Conservation (phyloP, 2,113 vertebrate genomes). For the human region GRCh38 chr21:39004501-39005000, state of each 20-base stretch:
- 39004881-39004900: constrained; percentile 74
- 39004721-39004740: neutral
- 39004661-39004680: neutral
- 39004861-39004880: neutral
- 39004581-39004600: fast-evolving
- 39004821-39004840: neutral
- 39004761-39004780: fast-evolving
- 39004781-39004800: fast-evolving
- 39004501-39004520: fast-evolving
- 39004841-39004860: constrained; percentile 28
- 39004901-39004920: constrained; percentile 74
- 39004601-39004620: fast-evolving
- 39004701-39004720: neutral
- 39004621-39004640: too few relatives aligned
- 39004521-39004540: fast-evolving
- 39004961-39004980: neutral
- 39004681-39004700: neutral
- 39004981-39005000: constrained; percentile 4
- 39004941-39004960: constrained; percentile 67
- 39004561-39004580: neutral
- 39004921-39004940: constrained; percentile 24
- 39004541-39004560: fast-evolving
- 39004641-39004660: too few relatives aligned
- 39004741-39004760: neutral
- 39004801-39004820: fast-evolving